phyloP scores from a whole-genome alignment of 2,113 vertebrate genomes.

The Chloebia gouldiae region DNA sequence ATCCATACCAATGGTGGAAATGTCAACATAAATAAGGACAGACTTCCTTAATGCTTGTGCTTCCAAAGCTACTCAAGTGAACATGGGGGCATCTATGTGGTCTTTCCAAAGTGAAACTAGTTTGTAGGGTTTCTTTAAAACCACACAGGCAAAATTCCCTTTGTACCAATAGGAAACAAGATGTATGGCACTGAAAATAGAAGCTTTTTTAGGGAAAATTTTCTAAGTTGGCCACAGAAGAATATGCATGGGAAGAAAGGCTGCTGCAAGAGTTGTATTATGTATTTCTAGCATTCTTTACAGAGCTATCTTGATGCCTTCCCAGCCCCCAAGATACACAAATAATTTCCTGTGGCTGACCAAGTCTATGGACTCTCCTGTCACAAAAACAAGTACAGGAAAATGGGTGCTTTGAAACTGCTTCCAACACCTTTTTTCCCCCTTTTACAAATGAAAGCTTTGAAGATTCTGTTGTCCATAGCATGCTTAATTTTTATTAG shows the following conservation, averaged over 20 bases:
- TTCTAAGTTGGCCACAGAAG: background rate
- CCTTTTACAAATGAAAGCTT: background rate
- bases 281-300: background rate
- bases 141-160: background rate
- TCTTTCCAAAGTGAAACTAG: background rate
- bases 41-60: background rate
- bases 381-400: slow-evolving; percentile 26
- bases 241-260: background rate
- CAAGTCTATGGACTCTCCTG: background rate
- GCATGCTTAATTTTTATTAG: background rate
- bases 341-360: slow-evolving; percentile 42
- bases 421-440: background rate
- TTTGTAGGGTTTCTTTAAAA: background rate
- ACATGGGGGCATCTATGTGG: rapidly evolving
- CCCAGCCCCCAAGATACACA: background rate
- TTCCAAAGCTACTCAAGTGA: background rate
- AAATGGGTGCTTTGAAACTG: background rate
- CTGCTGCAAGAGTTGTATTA: background rate
- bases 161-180: background rate
- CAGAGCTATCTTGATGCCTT: background rate
- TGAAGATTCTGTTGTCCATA: background rate
- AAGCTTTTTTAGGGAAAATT: background rate
- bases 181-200: background rate
- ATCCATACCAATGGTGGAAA: background rate
- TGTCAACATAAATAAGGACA: background rate